phyloP scores from a whole-genome alignment of 2,888 invertebrate species.

The Acanthoscelides obtectus region DNA sequence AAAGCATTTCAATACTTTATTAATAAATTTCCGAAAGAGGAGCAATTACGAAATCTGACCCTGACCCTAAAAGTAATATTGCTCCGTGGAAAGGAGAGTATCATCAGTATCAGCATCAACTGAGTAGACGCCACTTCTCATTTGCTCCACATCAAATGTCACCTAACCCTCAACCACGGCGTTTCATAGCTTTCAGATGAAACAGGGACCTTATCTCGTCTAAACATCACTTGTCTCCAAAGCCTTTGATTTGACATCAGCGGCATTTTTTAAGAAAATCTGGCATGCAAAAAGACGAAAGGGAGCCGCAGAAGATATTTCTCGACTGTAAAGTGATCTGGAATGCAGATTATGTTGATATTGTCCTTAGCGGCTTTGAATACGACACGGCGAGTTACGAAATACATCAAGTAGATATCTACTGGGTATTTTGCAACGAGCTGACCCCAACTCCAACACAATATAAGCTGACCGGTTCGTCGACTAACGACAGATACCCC shows the following conservation, averaged over 20 bases:
- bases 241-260: background rate
- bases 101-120: no score
- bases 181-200: background rate
- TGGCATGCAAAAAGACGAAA: background rate
- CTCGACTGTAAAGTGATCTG: background rate
- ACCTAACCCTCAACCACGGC: background rate
- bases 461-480: no score
- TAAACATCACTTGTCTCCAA: background rate
- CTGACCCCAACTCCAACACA: no score
- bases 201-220: background rate
- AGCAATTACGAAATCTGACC: no score
- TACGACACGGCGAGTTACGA: background rate
- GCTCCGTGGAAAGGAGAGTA: no score
- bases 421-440: no score
- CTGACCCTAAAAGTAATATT: no score
- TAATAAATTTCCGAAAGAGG: no score
- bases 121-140: no score
- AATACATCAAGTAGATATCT: no score
- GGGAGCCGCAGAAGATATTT: background rate
- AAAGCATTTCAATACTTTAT: no score
- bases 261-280: background rate
- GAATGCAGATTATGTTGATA: background rate
- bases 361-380: background rate
- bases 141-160: background rate
- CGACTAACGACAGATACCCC: no score